Evolutionary conservation across 2,888 invertebrate genomes (phyloP), one percentile per base, ranked within the genome.

Genomic region (Phlogophora meticulosa): DNA sequence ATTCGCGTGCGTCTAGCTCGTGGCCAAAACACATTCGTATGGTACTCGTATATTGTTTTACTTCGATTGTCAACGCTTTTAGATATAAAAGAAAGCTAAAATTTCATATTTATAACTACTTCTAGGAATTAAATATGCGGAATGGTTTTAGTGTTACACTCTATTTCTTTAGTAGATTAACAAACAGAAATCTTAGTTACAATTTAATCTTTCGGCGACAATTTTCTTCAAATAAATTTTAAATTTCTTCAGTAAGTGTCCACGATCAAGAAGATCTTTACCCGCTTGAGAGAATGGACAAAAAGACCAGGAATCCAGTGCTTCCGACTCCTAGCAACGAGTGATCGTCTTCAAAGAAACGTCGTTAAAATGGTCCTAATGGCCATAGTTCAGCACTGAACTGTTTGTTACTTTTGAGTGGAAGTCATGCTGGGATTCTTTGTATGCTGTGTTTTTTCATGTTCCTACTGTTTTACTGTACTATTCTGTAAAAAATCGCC

Each of bases 311-410:
- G 4, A 65, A 60, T 55, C 32, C 43, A 40, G 46, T 7, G 17
- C 45, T 76, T 72, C 55, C 59, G 58, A 42, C 42, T 58, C 5
- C 45, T 45, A 9, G 45, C 38, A 34, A 24, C 57, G 51, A 76
- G 55, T 46, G 76, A 43, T 45, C 53, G 51, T 58, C 77, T 72
- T 76, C 62, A 76, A 62, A 72, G 72, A 62, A 72, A 59, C 28
- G 48, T 72, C 56, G 51, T 72, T 77, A 76, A 76, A 71, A 62
- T 59, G n/a, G n/a, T 72, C 20, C 20, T 62, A 59, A 62, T 60
- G 53, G 56, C 13, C 10, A 40, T 32, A 57, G 22, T 51, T 57
- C 46, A 36, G 45, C 22, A 62, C 48, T 13, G 20, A 49, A 48
- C 15, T 61, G 55, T 76, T 75, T 56, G 66, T 46, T 56, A 72